Percentiles rank a stretch among this genome's conserved stretches.
Conservation (phyloP, 92 coral and sea anemone genomes). For the Siderastrea radians region DNA sequence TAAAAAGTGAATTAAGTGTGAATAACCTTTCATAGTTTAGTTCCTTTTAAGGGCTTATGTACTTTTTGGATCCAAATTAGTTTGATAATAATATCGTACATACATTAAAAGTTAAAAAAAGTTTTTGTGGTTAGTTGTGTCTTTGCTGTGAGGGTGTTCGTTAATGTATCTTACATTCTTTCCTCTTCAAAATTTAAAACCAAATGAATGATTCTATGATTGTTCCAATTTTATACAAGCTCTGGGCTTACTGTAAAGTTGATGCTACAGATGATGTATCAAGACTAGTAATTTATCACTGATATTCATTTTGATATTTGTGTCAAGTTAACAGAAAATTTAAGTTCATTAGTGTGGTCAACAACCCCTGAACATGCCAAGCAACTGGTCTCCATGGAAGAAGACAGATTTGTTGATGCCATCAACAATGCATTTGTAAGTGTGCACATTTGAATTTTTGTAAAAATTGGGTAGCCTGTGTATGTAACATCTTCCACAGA, state of each 20-base stretch:
- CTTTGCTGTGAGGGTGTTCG: neutral
- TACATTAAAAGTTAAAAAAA: too few species aligned
- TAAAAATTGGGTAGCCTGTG: neutral
- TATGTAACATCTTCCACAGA: too few species aligned
- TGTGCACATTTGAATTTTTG: neutral
- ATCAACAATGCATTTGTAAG: slow-evolving; percentile 97
- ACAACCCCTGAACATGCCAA: slow-evolving; percentile 95
- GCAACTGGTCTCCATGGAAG: slow-evolving; percentile 83
- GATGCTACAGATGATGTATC: too few species aligned
- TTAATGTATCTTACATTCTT: too few species aligned
- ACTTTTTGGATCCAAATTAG: neutral
- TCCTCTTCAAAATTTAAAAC: too few species aligned
- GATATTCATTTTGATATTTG: neutral
- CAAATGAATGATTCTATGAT: neutral
- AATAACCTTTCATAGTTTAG: too few species aligned
- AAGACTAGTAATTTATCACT: neutral
- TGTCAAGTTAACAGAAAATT: slow-evolving; percentile 80
- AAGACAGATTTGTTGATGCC: slow-evolving; percentile 95
- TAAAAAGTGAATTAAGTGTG: too few species aligned
- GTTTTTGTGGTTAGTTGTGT: neutral
- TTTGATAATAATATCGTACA: neutral
- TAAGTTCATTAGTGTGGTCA: slow-evolving; percentile 96
- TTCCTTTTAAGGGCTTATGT: too few species aligned
- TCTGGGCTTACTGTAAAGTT: too few species aligned
- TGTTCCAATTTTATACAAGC: neutral